These are phyloP conservation scores for Panzeria rudis DNA, from an alignment of 2,888 invertebrate species.

Conservation along the genomic window DNA sequence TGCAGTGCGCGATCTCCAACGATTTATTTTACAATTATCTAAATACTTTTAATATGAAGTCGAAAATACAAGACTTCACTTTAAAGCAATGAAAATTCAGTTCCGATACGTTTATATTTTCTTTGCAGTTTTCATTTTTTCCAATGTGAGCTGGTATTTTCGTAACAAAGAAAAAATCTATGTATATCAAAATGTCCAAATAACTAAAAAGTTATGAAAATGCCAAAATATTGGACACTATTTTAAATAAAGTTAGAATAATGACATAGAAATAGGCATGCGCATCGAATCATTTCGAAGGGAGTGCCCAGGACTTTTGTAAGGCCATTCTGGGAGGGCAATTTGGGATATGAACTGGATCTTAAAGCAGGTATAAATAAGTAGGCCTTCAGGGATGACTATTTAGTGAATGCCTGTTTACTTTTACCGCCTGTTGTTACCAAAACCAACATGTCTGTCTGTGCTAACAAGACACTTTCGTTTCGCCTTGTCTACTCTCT, in stretches of 20 bases:
- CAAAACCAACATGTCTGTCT: constrained; percentile 37
- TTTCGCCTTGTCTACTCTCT: constrained; percentile 58
- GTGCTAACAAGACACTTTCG: constrained; percentile 67
- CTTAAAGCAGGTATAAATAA: neutral
- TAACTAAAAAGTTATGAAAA: constrained; percentile 58
- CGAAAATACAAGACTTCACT: no score
- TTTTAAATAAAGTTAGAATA: constrained; percentile 43
- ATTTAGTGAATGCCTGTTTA: neutral
- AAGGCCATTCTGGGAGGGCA: no score
- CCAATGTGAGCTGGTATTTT: no score
- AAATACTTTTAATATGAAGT: no score
- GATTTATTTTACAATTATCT: no score
- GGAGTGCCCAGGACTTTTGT: no score
- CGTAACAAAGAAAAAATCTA: no score
- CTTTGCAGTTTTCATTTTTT: no score
- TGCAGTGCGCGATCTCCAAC: no score
- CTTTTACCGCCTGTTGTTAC: constrained; percentile 42
- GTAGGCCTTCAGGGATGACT: neutral
- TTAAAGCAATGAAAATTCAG: no score
- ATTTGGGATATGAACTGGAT: neutral
- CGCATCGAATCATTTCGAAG: no score
- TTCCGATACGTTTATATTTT: no score
- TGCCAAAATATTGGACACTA: constrained; percentile 56
- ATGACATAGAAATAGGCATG: constrained; percentile 5
- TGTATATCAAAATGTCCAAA: constrained; percentile 32